Evolutionary conservation across 1,140 invertebrate species (phyloP), one percentile per base, ranked within the genome.

Genomic region (Calliopsis andreniformis): DNA sequence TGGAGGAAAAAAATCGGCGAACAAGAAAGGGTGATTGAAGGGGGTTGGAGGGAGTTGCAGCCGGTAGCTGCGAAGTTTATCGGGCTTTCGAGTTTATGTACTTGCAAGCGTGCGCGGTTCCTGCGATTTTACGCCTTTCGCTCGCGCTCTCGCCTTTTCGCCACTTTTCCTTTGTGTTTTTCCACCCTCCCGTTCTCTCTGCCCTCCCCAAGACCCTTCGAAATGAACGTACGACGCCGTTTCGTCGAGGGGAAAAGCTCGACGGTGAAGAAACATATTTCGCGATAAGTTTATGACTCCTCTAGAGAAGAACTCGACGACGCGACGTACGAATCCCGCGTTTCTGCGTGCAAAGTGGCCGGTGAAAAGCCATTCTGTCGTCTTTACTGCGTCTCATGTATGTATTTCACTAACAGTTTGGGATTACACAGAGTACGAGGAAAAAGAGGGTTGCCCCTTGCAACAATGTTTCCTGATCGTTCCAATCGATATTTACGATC

Each of bases 51-150:
- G 51, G 79, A 78, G 53, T 76, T 49, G 72, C 64, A 55, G 51
- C 39, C 59, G 64, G 43, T 62, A 59, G 63, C 80, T 63, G 79
- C 66, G 61, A 70, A 77, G 43, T 82, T 81, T 82, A 82, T 82
- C 73, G 67, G 55, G 58, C 43, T 71, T 55, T 64, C 47, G 67
- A 81, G 79, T 81, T 78, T 78, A 76, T 81, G 69, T 76, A 72
- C 47, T 69, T 45, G 59, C 73, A 69, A 39, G 59, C 66, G 56
- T 64, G 63, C 66, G 47, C 67, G 51, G 64, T 81, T 80, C 80
- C 75, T 59, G 62, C 80, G 61, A 77, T 80, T 82, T 82, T 80
- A 81, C 66, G 72, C 62, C 68, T 80, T 80, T 76, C 70, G 35
- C 35, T 66, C 64, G 67, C 59, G 35, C 35, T 39, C 35, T 51